These are phyloP conservation scores for Ceratoteleas bidentatus DNA, from an alignment of 1,140 invertebrate genomes.

Conservation along the genomic window DNA sequence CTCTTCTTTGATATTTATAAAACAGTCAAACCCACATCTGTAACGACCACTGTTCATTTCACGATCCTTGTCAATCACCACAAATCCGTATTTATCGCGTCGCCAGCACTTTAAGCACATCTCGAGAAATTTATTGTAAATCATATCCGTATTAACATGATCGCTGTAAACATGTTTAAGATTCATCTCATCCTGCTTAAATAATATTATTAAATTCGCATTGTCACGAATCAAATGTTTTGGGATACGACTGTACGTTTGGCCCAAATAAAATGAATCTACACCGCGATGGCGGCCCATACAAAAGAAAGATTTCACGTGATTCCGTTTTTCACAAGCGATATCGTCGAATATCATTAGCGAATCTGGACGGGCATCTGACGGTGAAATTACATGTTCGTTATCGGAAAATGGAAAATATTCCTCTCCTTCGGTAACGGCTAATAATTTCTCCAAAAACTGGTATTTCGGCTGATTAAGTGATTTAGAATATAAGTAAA, in stretches of 20 bases:
- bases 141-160: constrained; percentile 74
- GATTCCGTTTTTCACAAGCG: constrained; percentile 73
- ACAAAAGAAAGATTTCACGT: constrained; percentile 73
- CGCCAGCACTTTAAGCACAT: constrained; percentile 67
- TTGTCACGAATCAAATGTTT: constrained; percentile 77
- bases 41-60: constrained; percentile 47
- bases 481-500: constrained; percentile 76
- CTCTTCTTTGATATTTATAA: constrained; percentile 43
- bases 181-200: constrained; percentile 77
- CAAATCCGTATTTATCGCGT: constrained; percentile 45
- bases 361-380: constrained; percentile 65
- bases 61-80: constrained; percentile 59
- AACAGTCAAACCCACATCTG: constrained; percentile 52
- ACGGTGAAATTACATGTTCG: constrained; percentile 62
- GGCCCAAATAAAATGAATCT: constrained; percentile 76
- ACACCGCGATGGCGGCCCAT: constrained; percentile 71
- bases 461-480: constrained; percentile 72
- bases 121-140: constrained; percentile 70
- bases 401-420: constrained; percentile 47
- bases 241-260: constrained; percentile 75
- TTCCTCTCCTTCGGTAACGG: neutral
- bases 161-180: constrained; percentile 75
- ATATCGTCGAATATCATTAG: constrained; percentile 77
- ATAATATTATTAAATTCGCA: constrained; percentile 76
- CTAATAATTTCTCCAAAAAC: constrained; percentile 49